Evolutionary conservation across 2,888 invertebrate genomes (phyloP), one percentile per base, ranked within the genome.

Genomic region (Calliopum simillimum): DNA sequence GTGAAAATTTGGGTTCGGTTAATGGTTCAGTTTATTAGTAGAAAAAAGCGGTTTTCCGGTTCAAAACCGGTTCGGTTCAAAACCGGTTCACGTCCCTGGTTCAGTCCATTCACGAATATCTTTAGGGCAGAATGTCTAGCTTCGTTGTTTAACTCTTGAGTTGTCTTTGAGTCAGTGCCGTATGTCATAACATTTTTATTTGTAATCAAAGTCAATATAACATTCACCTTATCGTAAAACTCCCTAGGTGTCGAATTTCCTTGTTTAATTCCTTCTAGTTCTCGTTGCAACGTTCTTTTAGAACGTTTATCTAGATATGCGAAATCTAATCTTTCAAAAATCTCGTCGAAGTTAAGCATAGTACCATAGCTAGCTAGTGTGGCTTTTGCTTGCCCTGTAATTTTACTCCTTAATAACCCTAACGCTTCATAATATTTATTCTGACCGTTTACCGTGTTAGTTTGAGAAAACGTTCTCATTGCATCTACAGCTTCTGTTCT

Each of bases 391-490:
- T 51, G 51, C 3, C 51, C 51, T 51, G 51, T 51, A 16, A 51
- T 51, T 51, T 51, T 51, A 33, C 51, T 51, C 21, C 19, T 6
- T 13, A 51, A 19, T 13, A 51, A 51, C 19, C 51, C 51, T 51
- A 51, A 51, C 19, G 51, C 13, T n/a, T 51, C 51, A 51, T 51
- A 51, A 51, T 16, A 16, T 51, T 51, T 51, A 51, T 51, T 51
- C 8, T 13, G 19, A 4, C 19, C 51, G 21, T 51, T 51, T 19
- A 51, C 19, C 12, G 51, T 51, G 21, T 16, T 51, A 5, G 51
- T 12, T 13, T 21, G 19, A 21, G 51, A 51, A 16, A 51, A 51
- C 14, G 49, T n/a, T 49, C 19, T n/a, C 49, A 49, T 49, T n/a
- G 49, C 49, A n/a, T 49, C 49, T 19, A n/a, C n/a, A 21, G 51